Conservation (phyloP, 2,888 invertebrate species). For the Cephus nigrinus region DNA sequence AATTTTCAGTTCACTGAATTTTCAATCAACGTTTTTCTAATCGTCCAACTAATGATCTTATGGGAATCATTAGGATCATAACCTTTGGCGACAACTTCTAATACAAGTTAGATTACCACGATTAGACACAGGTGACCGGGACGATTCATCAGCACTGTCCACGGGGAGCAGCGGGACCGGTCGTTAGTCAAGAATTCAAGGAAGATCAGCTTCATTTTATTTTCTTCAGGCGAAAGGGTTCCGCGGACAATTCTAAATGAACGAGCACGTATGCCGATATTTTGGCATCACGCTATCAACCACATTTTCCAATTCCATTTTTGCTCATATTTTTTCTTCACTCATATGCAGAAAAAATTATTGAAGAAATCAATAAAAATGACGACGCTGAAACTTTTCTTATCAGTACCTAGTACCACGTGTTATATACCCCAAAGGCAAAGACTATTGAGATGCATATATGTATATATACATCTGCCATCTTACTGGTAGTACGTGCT, state of each 20-base stretch:
- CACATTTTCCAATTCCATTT: background rate
- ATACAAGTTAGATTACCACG: conserved; percentile 20
- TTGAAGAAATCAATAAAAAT: background rate
- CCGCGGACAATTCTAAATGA: background rate
- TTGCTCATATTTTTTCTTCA: background rate
- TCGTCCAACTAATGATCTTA: background rate
- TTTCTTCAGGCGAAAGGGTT: background rate
- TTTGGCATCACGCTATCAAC: background rate
- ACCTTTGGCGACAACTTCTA: conserved; percentile 21
- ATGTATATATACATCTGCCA: background rate
- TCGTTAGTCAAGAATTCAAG: background rate
- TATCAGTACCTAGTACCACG: background rate
- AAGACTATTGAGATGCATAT: background rate
- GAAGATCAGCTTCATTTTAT: background rate
- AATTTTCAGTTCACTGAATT: background rate
- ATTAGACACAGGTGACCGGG: background rate
- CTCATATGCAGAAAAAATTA: background rate
- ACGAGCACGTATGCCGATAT: background rate
- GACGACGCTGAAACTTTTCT: background rate
- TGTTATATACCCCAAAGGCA: background rate
- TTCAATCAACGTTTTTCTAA: conserved; percentile 14
- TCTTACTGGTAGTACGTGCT: background rate
- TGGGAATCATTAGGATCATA: conserved; percentile 14
- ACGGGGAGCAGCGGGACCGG: background rate
- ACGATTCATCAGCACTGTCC: background rate